Base-by-base conservation (phyloP, 2,113 vertebrate genomes). In the Neotoma lepida region DNA sequence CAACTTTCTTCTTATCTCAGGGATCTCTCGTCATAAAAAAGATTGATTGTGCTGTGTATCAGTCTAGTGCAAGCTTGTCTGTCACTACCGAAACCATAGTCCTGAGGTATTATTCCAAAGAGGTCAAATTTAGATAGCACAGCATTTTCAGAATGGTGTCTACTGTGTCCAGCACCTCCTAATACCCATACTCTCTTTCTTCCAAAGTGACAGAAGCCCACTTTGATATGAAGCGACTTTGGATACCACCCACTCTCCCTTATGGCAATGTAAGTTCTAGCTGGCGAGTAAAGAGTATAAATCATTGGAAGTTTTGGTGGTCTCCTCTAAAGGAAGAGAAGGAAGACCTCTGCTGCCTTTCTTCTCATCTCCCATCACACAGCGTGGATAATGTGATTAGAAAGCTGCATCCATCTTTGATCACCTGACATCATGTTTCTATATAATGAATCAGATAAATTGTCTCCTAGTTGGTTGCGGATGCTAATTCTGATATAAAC, bases 131-230 rank as follows among this genome's bases (percentile, higher is more conserved):
- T 39, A 86, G 30, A 17, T 4, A 6, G 3, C 1, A 17, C 4
- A 6, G n/a, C 4, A 9, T 46, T 68, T 15, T 41, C 13, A 18
- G 9, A 1, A 9, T 35, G 33, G 14, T 10, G 0, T 0, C 9
- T 0, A 6, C 41, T 61, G 3, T 30, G 26, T 24, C 2, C 18
- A 17, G 10, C 22, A 3, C 22, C 18, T 63, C 30, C 46, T 4
- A 8, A 89, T 9, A 35, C 61, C 41, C 17, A 24, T 6, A 14
- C 30, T n/a, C 58, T 82, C 58, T 81, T 64, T 58, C 86, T 73
- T 95, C 71, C 80, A 86, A 33, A 10, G 49, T 17, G 90, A 63
- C 0, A 68, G 41, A 93, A 74, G 13, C 33, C 61, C 8, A 2
- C 4, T 80, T 71, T 94, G n/a, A 71, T 18, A 10, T 9, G 44